Base-by-base conservation (phyloP, 2,888 invertebrate genomes). In the Drosophila koepferae region DNA sequence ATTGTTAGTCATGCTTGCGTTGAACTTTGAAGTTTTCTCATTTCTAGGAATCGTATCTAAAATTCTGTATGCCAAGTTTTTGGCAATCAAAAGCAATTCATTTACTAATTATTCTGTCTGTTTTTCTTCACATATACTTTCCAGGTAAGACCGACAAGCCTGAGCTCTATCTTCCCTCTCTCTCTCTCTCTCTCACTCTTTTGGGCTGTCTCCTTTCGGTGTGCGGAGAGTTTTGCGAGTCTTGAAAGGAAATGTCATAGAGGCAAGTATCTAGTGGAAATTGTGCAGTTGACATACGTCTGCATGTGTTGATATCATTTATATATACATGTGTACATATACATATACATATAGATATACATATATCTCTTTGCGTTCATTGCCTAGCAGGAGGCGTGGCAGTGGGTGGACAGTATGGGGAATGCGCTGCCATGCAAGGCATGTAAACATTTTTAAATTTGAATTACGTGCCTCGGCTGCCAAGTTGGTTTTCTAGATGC, bases 371-470 rank as follows among this genome's bases (percentile, higher is more conserved):
- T 14, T 18, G n/a, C 49, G 4, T 4, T 28, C 18, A 12, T 2
- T 51, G 31, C 34, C 9, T 10, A 23, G 28, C 28, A n/a, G 14
- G 18, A 18, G 16, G 20, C 10, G 16, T 10, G 10, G 28, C 48
- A 48, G 20, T 6, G 10, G n/a, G 9, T 7, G 43, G n/a, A 6
- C 20, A 12, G 14, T 34, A 23, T 28, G 28, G 55, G 55, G 55
- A 28, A 41, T 41, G n/a, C 12, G 4, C 58, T 69, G 84, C 44
- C 85, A 69, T 76, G 76, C 67, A 79, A 81, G 66, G 67, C 84
- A 86, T 89, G 86, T 89, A 86, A 86, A 89, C 88, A 87, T 86
- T 86, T 83, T 89, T 80, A 89, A 89, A 86, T 86, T 86, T 81
- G 86, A 89, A 86, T 86, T 86, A 89, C 87, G 86, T 86, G 86